phyloP scores from a whole-genome alignment of 2,113 vertebrate species.

The Mustela lutreola region DNA sequence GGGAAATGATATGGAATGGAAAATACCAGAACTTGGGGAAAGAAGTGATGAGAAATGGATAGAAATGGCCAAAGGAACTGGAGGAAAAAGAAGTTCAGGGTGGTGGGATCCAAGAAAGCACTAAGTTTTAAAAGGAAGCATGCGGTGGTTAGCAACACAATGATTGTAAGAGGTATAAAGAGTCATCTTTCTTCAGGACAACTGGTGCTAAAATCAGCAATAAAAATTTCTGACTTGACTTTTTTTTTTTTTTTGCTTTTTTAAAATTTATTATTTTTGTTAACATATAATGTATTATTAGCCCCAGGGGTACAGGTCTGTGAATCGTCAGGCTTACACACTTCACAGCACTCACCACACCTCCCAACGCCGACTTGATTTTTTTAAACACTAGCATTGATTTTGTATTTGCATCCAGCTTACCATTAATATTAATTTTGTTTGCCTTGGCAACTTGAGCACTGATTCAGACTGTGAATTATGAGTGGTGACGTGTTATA shows the following conservation, averaged over 20 bases:
- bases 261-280: too few relatives aligned
- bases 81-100: not conserved
- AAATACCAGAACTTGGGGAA: not conserved
- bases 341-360: too few relatives aligned
- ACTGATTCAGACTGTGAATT: not conserved
- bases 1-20: not conserved
- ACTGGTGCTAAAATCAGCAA: not conserved
- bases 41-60: not conserved
- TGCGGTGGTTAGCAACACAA: not conserved
- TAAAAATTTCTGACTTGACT: not conserved
- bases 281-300: too few relatives aligned
- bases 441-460: slow-evolving; percentile 23
- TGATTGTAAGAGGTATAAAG: not conserved
- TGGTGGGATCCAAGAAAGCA: not conserved
- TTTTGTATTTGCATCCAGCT: slow-evolving; percentile 5
- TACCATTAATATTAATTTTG: not conserved
- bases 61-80: not conserved
- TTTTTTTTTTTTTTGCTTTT: not conserved
- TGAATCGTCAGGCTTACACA: too few relatives aligned
- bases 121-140: not conserved
- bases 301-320: too few relatives aligned
- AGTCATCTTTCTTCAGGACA: not conserved
- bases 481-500: not conserved
- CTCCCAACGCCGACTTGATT: too few relatives aligned
- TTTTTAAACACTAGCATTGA: not conserved